phyloP scores from a whole-genome alignment of 1,140 invertebrate genomes.

The Paramacrobiotus metropolitanus region DNA sequence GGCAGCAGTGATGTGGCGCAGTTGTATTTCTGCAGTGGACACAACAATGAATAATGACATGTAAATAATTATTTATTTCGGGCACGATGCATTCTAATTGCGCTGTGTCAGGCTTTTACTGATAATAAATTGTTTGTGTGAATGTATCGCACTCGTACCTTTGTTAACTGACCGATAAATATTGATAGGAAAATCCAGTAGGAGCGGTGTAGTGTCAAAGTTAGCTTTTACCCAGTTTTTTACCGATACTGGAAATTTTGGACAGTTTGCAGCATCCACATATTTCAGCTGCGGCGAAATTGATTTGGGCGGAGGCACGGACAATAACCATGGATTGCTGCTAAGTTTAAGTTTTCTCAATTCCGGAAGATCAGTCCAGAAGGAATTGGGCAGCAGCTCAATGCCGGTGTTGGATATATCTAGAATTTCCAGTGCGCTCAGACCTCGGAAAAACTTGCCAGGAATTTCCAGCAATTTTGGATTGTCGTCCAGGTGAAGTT shows the following conservation, averaged over 20 bases:
- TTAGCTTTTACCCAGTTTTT: not conserved
- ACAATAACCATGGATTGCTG: not conserved
- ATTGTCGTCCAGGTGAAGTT: not conserved
- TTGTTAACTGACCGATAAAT: not conserved
- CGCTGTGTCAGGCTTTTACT: no score
- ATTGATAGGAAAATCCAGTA: constrained; percentile 1
- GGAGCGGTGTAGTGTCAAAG: not conserved
- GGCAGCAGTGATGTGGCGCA: not conserved
- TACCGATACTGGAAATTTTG: not conserved
- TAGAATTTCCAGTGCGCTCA: not conserved
- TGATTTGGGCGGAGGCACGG: not conserved
- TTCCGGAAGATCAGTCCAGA: not conserved
- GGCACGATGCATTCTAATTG: no score
- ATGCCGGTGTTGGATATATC: not conserved
- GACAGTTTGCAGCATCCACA: not conserved
- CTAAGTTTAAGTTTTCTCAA: not conserved
- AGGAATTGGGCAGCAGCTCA: not conserved
- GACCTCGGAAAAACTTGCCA: not conserved
- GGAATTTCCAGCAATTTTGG: not conserved
- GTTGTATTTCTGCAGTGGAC: not conserved
- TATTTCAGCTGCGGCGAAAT: not conserved
- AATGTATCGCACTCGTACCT: not conserved
- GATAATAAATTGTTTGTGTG: no score
- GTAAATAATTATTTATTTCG: no score
- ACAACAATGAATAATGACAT: no score